Percentiles rank a stretch among this genome's conserved stretches.
These are phyloP conservation scores for Orchestes rusci DNA, from an alignment of 2,888 invertebrate species.

Conservation along the genomic window DNA sequence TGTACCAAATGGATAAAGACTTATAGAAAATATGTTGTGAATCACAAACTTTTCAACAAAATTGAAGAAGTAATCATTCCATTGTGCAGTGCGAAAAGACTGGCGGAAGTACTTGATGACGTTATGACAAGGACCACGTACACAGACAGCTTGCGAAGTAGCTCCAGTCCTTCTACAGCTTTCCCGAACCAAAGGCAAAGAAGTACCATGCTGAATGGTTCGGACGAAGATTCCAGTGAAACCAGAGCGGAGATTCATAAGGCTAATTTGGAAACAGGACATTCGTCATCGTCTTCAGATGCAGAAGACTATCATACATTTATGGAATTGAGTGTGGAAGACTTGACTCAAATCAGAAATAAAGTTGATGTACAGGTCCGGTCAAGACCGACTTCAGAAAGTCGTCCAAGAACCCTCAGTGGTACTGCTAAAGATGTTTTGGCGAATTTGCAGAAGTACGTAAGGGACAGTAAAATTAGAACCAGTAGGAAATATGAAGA, in stretches of 20 bases:
- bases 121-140: slow-evolving; percentile 6
- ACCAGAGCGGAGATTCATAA: slow-evolving; percentile 10
- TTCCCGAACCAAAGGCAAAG: not conserved
- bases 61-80: slow-evolving; percentile 67
- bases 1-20: slow-evolving; percentile 49
- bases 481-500: slow-evolving; percentile 21
- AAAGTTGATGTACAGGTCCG: slow-evolving; percentile 3
- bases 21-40: slow-evolving; percentile 52
- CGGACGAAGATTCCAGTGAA: not conserved
- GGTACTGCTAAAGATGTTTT: slow-evolving; percentile 22
- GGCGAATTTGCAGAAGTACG: slow-evolving; percentile 22
- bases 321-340: slow-evolving; percentile 24
- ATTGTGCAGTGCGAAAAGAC: slow-evolving; percentile 77
- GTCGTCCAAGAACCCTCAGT: slow-evolving; percentile 14
- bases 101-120: slow-evolving; percentile 56
- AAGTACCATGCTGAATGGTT: not conserved
- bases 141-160: slow-evolving; percentile 5
- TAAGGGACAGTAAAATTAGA: slow-evolving; percentile 14
- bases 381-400: slow-evolving; percentile 3
- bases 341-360: slow-evolving; percentile 11
- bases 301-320: slow-evolving; percentile 18
- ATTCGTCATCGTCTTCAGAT: slow-evolving; percentile 14
- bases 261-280: not conserved
- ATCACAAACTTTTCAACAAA: slow-evolving; percentile 56
- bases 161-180: slow-evolving; percentile 7